Conservation (phyloP, 2,888 invertebrate genomes). For the Eudemis profundana region DNA sequence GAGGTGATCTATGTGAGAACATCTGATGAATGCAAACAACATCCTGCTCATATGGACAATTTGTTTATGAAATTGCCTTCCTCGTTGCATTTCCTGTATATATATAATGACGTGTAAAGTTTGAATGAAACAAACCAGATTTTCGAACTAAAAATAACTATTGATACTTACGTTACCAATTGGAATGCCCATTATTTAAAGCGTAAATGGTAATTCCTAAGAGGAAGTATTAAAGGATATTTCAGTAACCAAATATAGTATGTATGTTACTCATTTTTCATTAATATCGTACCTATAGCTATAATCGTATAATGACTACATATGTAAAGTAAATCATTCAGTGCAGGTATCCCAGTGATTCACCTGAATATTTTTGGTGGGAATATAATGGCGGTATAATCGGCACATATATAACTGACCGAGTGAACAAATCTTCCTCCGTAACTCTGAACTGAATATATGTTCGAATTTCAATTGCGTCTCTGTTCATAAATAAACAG, state of each 20-base stretch:
- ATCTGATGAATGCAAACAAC: conserved; percentile 38
- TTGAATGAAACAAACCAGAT: background rate
- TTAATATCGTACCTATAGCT: too few relatives aligned
- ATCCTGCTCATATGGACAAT: conserved; percentile 39
- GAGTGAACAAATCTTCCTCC: too few relatives aligned
- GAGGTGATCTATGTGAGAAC: conserved; percentile 42
- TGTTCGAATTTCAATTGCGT: too few relatives aligned
- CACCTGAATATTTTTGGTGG: too few relatives aligned
- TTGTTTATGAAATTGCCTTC: conserved; percentile 36
- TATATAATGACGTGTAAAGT: background rate
- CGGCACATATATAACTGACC: too few relatives aligned
- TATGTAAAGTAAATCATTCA: too few relatives aligned
- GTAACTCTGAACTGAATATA: too few relatives aligned
- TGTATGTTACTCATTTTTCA: too few relatives aligned
- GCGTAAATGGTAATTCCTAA: background rate
- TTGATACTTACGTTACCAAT: background rate
- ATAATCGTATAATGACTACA: too few relatives aligned
- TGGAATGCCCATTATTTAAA: background rate
- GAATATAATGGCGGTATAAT: too few relatives aligned
- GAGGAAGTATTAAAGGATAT: conserved; percentile 13
- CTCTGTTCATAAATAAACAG: too few relatives aligned
- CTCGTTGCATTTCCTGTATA: conserved; percentile 32
- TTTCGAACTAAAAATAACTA: background rate
- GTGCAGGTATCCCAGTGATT: too few relatives aligned
- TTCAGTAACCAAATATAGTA: background rate